Conservation (phyloP, 2,113 vertebrate genomes). For the Megaceryle torquata region DNA sequence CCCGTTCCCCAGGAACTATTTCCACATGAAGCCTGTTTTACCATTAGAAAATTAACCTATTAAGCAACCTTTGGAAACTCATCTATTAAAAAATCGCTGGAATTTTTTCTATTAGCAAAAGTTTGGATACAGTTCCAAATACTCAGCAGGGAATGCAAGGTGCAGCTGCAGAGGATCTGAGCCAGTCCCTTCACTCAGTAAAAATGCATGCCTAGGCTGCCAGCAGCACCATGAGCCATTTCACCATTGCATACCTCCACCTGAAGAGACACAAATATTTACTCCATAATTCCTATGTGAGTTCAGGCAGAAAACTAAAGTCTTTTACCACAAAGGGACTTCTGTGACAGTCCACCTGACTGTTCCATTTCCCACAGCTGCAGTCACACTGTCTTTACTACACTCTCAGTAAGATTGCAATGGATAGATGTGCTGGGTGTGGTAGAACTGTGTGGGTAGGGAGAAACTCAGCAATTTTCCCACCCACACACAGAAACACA, state of each 20-base stretch:
- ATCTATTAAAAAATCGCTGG: not conserved
- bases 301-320: not conserved
- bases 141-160: not conserved
- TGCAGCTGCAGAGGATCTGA: not conserved
- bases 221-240: not conserved
- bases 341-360: not conserved
- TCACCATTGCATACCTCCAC: not conserved
- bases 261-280: not conserved
- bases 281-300: not conserved
- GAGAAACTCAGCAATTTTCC: not conserved
- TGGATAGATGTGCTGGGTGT: not conserved
- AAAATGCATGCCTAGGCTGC: not conserved
- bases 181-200: not conserved
- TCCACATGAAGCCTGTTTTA: not conserved
- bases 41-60: not conserved
- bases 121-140: not conserved
- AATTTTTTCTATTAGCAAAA: not conserved
- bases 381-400: not conserved
- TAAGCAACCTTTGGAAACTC: not conserved
- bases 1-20: not conserved
- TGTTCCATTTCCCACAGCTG: not conserved
- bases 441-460: not conserved
- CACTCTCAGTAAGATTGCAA: not conserved
- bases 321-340: not conserved
- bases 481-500: not conserved